Evolutionary conservation across 1,140 invertebrate genomes (phyloP).

Genomic region (Euschistus heros): DNA sequence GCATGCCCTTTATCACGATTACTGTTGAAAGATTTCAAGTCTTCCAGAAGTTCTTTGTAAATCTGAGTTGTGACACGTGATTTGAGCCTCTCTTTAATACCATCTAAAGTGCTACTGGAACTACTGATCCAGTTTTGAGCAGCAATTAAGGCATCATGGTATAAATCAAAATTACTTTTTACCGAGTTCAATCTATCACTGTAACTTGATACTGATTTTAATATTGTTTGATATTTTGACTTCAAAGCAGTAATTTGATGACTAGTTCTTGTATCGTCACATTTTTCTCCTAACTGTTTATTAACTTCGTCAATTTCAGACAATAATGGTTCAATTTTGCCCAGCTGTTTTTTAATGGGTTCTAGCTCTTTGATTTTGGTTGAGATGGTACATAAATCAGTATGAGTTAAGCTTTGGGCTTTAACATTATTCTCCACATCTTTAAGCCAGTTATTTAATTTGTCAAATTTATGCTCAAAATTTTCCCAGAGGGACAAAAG

Average conservation of each 20-base stretch:
- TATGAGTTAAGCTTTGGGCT: constrained; percentile 54
- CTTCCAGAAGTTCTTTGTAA: constrained; percentile 44
- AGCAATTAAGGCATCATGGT: constrained; percentile 51
- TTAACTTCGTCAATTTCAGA: constrained; percentile 53
- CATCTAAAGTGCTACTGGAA: constrained; percentile 47
- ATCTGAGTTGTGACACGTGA: background rate
- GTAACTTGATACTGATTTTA: constrained; percentile 47
- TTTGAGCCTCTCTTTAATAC: background rate
- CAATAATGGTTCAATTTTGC: constrained; percentile 52
- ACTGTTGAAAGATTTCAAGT: constrained; percentile 60
- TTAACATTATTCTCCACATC: constrained; percentile 70
- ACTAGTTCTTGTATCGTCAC: constrained; percentile 67
- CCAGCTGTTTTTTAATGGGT: constrained; percentile 49
- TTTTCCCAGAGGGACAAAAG: constrained; percentile 68
- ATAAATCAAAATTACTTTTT: constrained; percentile 35
- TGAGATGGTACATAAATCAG: constrained; percentile 57
- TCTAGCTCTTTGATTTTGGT: constrained; percentile 59
- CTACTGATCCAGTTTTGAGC: constrained; percentile 69
- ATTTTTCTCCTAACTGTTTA: constrained; percentile 58
- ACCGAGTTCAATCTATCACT: constrained; percentile 26
- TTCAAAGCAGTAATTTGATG: constrained; percentile 69
- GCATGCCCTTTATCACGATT: constrained; percentile 67
- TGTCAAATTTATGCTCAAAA: constrained; percentile 58
- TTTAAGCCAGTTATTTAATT: constrained; percentile 71
- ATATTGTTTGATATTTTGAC: constrained; percentile 61